Conservation (phyloP, 1,140 invertebrate genomes). For the Artemia franciscana region DNA sequence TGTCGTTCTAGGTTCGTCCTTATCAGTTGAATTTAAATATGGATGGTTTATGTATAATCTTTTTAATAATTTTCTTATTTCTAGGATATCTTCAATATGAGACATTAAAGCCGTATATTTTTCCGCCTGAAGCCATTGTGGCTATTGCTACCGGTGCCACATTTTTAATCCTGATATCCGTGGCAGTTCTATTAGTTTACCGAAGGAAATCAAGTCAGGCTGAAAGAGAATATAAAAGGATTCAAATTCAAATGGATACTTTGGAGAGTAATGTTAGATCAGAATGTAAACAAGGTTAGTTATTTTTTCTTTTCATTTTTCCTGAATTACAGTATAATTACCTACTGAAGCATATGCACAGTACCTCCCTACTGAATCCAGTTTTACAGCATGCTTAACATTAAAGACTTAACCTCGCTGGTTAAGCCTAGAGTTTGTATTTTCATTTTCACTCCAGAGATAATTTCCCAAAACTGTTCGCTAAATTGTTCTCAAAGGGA, state of each 20-base stretch:
- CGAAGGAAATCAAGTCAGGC: conserved; percentile 78
- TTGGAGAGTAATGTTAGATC: conserved; percentile 88
- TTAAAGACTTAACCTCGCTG: no score
- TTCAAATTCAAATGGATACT: conserved; percentile 99
- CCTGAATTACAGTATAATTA: conserved; percentile 3
- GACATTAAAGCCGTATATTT: conserved; percentile 51
- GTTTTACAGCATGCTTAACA: no score
- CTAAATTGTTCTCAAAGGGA: no score
- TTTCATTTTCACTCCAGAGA: no score
- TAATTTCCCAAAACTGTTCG: no score
- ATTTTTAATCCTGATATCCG: conserved; percentile 55
- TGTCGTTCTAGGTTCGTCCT: no score
- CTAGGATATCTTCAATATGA: conserved; percentile 63
- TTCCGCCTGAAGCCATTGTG: conserved; percentile 63
- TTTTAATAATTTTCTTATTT: neutral
- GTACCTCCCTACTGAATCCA: no score
- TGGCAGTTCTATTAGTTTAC: conserved; percentile 65
- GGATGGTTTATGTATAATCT: no score
- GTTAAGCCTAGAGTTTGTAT: conserved; percentile 1
- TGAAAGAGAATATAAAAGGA: conserved; percentile 82
- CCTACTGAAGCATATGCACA: no score
- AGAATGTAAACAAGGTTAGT: conserved; percentile 74
- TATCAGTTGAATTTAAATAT: no score
- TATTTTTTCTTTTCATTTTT: conserved; percentile 2
- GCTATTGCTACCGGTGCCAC: conserved; percentile 59